Conservation (phyloP, 2,113 vertebrate species). For the Coturnix japonica region DNA sequence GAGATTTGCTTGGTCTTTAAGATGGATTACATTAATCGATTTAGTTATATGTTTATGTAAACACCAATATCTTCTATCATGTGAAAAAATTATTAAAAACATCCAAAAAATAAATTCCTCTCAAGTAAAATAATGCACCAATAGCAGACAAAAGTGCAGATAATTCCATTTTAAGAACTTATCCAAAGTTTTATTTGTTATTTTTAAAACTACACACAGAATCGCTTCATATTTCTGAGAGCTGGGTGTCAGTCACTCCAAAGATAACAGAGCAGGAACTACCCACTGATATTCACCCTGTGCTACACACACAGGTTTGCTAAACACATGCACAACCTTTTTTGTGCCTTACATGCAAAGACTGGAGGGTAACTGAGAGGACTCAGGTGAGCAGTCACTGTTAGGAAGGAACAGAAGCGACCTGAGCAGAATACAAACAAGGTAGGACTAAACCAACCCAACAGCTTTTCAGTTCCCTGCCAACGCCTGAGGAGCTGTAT, state of each 20-base stretch:
- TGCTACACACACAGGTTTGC: neutral
- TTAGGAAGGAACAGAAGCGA: neutral
- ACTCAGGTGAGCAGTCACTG: neutral
- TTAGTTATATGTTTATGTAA: neutral
- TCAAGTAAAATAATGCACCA: neutral
- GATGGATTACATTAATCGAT: neutral
- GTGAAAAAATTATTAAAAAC: neutral
- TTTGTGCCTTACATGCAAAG: neutral
- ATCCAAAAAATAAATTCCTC: neutral
- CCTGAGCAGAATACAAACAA: neutral
- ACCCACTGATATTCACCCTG: neutral
- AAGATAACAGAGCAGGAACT: neutral
- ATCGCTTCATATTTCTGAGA: neutral
- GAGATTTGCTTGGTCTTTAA: neutral
- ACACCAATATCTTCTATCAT: neutral
- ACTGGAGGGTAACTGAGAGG: accelerated
- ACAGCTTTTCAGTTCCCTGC: accelerated
- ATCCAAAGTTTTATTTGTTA: neutral
- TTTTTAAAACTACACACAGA: neutral
- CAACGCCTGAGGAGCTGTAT: neutral
- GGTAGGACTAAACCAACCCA: neutral
- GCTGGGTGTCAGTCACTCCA: neutral
- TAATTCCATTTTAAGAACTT: neutral
- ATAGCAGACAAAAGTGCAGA: neutral
- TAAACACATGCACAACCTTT: neutral